Evolutionary conservation across 2,113 vertebrate species (phyloP), one percentile per base, ranked within the genome.

Genomic region (Perca fluviatilis): DNA sequence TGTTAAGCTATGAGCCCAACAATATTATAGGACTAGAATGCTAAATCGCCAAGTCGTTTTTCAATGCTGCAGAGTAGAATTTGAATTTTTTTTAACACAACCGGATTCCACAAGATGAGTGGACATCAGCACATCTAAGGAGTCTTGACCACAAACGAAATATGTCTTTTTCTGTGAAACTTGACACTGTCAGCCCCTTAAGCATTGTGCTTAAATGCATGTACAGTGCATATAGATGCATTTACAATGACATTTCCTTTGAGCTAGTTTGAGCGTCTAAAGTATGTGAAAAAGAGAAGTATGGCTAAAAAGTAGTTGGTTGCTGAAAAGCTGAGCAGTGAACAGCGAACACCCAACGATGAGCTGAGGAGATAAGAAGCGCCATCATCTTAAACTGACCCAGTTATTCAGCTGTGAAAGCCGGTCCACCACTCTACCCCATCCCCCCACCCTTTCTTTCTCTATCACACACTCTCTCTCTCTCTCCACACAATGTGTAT

Each of bases 331-430:
- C 85, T 63, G 51, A 85, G 68, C 67, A 69, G 75, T 69, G 77
- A 92, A 80, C 60, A 63, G 76, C 74, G 70, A 89, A 87, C 70
- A 50, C 13, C 74, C 79, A 70, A 54, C 21, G 54, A 89, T 74
- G 78, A 90, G 78, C 79, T 63, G 90, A 89, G 78, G 86, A 84
- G 91, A 90, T 90, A 84, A 87, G 71, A 88, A 87, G 84, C 54
- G 64, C 82, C 84, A 74, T 92, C 87, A 91, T 91, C 85, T 91
- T 87, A 80, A 89, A 88, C 60, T 92, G 93, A 93, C 93, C 93
- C 90, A 94, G 91, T 94, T 94, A 93, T 89, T 93, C 89, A 88
- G 74, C 90, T 91, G 89, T 89, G 85, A 91, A 88, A 80, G 71
- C 79, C 30, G 7, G 71, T 80, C 60, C 56, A 40, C 88, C 79